Base-by-base conservation (phyloP, 2,888 invertebrate species). In the Stictocephala bisonia region DNA sequence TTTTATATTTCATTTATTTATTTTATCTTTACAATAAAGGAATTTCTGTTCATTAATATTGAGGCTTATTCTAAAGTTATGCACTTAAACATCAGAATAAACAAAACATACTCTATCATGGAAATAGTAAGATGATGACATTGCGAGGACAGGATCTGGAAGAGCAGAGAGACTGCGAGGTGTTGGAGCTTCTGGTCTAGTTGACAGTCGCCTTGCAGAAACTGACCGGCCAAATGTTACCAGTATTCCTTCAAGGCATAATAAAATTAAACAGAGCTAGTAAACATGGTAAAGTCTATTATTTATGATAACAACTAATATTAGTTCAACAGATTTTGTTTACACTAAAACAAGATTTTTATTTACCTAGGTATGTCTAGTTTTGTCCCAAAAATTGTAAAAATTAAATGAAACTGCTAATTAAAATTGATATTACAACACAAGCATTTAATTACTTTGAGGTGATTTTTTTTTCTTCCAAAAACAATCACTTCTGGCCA, bases 221-320 rank as follows among this genome's bases (percentile, higher is more conserved):
- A 91, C 86, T 0, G 92, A 91, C 66, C 94, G 88, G 64, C 92
- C 92, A 84, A 97, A 97, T 78, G 93, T 93, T 0, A 96, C 95
- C 72, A 98, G 84, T 71, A 90, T 89, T 80, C 88, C 89, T 88
- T 79, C 56, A 15, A 2, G 3, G 18, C 6, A 7, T 9, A 44
- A 4, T 31, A 31, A 31, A 31, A 31, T 31, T n/a, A 35, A 13
- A 35, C 13, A 35, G 35, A 13, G 35, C 13, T 9, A 35, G 35
- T 13, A 7, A 35, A 35, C n/a, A n/a, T n/a, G n/a, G n/a, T n/a
- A n/a, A 35, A 35, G 11, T 6, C 35, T 35, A 13, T 35, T 35
- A 13, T 6, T 6, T 9, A 35, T 9, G 11, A 35, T 9, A 35
- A 35, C 35, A 35, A 35, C 35, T 35, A 35, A 13, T 9, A 13